Evolutionary conservation across 2,888 invertebrate species (phyloP).

Genomic region (Lissocephala sabroskyi): DNA sequence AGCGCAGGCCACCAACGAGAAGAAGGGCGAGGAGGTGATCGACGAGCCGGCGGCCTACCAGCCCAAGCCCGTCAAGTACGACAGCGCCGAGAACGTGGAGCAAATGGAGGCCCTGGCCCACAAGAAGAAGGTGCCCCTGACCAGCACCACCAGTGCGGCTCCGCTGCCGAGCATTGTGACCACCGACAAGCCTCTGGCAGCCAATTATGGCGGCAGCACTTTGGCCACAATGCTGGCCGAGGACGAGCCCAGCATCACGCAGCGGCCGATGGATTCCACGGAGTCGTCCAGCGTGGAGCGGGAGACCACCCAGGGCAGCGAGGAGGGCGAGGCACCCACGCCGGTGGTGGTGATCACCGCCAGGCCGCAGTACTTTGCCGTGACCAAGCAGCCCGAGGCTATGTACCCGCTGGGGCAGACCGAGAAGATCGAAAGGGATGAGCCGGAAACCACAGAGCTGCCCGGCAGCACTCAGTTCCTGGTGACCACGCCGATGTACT

Average conservation of each 20-base stretch:
- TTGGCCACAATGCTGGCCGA: conserved; percentile 42
- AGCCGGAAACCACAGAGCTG: conserved; percentile 42
- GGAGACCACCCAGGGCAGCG: conserved; percentile 28
- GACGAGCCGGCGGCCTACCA: not conserved
- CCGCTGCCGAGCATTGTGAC: conserved; percentile 14
- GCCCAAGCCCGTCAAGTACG: conserved; percentile 35
- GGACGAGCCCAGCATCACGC: conserved; percentile 26
- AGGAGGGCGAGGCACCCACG: conserved; percentile 34
- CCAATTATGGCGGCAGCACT: conserved; percentile 44
- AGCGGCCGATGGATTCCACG: conserved; percentile 25
- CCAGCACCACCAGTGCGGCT: not conserved
- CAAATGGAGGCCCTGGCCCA: conserved; percentile 33
- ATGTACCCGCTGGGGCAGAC: conserved; percentile 11
- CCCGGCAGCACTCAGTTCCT: conserved; percentile 36
- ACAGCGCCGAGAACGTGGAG: conserved; percentile 32
- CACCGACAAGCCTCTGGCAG: conserved; percentile 27
- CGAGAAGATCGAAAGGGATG: conserved; percentile 13
- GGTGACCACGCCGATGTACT: conserved; percentile 40
- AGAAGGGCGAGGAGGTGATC: conserved; percentile 20
- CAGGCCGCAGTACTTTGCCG: conserved; percentile 41
- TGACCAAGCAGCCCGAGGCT: conserved; percentile 23
- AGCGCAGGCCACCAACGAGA: conserved; percentile 19
- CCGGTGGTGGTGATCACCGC: conserved; percentile 49
- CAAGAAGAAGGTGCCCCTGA: conserved; percentile 31
- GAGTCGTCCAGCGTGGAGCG: conserved; percentile 16